phyloP scores from a whole-genome alignment of 92 coral and sea anemone species.

The Epizoanthus stellaris region DNA sequence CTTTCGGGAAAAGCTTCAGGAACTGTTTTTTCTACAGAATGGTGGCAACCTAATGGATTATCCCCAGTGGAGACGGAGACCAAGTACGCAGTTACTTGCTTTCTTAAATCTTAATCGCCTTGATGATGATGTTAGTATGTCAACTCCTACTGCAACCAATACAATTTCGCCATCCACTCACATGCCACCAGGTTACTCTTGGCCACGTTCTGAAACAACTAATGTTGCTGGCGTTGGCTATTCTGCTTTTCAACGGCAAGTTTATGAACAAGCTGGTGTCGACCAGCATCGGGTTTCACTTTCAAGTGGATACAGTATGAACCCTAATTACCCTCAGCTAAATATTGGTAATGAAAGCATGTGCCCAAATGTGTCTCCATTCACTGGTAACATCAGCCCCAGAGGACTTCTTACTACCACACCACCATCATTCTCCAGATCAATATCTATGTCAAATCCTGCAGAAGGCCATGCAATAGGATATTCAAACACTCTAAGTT shows the following conservation, averaged over 20 bases:
- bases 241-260: slow-evolving; percentile 69
- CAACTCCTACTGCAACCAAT: slow-evolving; percentile 66
- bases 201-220: slow-evolving; percentile 62
- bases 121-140: slow-evolving; percentile 78
- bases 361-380: slow-evolving; percentile 89
- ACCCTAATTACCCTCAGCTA: slow-evolving; percentile 64
- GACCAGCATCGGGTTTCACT: slow-evolving; percentile 61
- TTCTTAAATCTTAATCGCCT: slow-evolving; percentile 82
- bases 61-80: slow-evolving; percentile 82
- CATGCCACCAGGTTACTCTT: slow-evolving; percentile 52
- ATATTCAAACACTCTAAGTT: slow-evolving; percentile 36
- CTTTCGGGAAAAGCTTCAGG: slow-evolving; percentile 91
- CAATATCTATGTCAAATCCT: slow-evolving; percentile 79
- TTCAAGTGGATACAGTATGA: slow-evolving; percentile 61
- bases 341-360: slow-evolving; percentile 69
- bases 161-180: slow-evolving; percentile 63
- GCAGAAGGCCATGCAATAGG: slow-evolving; percentile 42
- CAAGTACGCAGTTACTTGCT: slow-evolving; percentile 72
- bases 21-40: slow-evolving; percentile 90
- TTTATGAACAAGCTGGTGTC: slow-evolving; percentile 81
- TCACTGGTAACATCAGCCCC: slow-evolving; percentile 77
- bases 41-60: slow-evolving; percentile 93
- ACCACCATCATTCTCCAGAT: slow-evolving; percentile 72
- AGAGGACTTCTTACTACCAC: slow-evolving; percentile 56
- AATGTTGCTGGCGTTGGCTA: slow-evolving; percentile 59